These are phyloP conservation scores for Chlorops oryzae DNA, from an alignment of 1,140 invertebrate genomes.

Conservation along the genomic window DNA sequence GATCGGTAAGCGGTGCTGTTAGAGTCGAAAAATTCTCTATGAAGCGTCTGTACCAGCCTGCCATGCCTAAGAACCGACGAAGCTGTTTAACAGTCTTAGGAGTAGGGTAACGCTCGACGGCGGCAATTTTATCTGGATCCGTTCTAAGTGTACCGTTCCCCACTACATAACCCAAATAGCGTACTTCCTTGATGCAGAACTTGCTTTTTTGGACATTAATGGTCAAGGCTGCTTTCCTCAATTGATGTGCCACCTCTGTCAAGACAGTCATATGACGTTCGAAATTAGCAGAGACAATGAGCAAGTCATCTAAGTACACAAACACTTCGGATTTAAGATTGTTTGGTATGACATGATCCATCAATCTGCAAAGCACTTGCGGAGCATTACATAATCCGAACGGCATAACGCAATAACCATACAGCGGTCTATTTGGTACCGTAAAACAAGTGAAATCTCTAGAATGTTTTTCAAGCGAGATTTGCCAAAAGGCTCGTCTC, in stretches of 20 bases:
- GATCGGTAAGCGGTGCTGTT: background rate
- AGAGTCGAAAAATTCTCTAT: constrained; percentile 34
- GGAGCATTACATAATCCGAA: constrained; percentile 9
- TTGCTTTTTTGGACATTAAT: constrained; percentile 47
- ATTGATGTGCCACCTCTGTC: constrained; percentile 1
- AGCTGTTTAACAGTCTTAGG: constrained; percentile 17
- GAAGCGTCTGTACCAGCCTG: constrained; percentile 40
- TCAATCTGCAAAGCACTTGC: constrained; percentile 2
- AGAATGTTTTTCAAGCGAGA: constrained; percentile 20
- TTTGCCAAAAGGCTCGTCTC: constrained; percentile 13
- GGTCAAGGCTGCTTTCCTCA: constrained; percentile 41
- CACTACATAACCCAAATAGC: constrained; percentile 20
- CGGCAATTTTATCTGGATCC: constrained; percentile 15
- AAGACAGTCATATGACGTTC: constrained; percentile 3
- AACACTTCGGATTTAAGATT: constrained; percentile 9
- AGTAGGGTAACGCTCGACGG: constrained; percentile 12
- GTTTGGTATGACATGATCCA: constrained; percentile 6
- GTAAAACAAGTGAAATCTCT: no score
- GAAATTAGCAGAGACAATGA: constrained; percentile 8
- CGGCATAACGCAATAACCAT: constrained; percentile 8
- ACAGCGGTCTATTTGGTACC: constrained; percentile 3
- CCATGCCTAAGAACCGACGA: constrained; percentile 27
- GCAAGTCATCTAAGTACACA: constrained; percentile 13
- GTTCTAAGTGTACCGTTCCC: constrained; percentile 11
- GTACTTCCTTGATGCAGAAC: constrained; percentile 38